A percentile compares a stretch with the other conserved stretches of the same genome.
These are phyloP conservation scores for Poecile atricapillus DNA, from an alignment of 2,113 vertebrate genomes.

Conservation along the genomic window DNA sequence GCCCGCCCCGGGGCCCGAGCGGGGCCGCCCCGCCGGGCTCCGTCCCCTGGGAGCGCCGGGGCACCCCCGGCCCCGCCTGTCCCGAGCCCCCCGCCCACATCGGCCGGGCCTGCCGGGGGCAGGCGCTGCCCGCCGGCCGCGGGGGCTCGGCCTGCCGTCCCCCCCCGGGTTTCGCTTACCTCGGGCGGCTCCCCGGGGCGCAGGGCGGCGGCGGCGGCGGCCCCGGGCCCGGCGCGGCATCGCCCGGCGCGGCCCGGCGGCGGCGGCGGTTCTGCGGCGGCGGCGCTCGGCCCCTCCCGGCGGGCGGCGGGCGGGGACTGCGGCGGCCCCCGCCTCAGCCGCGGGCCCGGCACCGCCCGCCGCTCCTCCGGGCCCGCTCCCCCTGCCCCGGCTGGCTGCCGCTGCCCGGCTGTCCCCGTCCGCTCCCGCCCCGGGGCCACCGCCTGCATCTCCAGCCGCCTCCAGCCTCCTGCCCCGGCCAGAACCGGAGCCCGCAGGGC, in stretches of 20 bases:
- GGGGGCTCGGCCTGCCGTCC: too few species aligned
- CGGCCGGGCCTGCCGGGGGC: background rate
- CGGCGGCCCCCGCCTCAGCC: background rate
- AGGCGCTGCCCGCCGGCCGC: background rate
- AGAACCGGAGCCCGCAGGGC: background rate
- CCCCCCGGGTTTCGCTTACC: too few species aligned
- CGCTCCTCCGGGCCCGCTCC: background rate
- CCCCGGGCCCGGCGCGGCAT: too few species aligned
- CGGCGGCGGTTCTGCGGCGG: too few species aligned
- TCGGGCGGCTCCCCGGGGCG: too few species aligned
- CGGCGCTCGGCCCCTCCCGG: too few species aligned
- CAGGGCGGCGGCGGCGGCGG: too few species aligned
- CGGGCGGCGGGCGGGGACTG: too few species aligned
- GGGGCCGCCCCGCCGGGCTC: background rate
- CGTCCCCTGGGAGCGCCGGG: background rate
- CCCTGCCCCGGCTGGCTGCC: background rate
- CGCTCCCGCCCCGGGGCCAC: background rate
- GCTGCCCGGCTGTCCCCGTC: background rate
- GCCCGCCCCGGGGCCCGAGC: too few species aligned
- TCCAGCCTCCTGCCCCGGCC: too few species aligned
- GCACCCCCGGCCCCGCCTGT: background rate
- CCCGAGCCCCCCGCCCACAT: background rate
- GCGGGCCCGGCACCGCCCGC: background rate
- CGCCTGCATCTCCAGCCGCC: accelerated
- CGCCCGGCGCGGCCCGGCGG: too few species aligned